Evolutionary conservation across 2,113 vertebrate species (phyloP).

Genomic region (Cololabis saira): DNA sequence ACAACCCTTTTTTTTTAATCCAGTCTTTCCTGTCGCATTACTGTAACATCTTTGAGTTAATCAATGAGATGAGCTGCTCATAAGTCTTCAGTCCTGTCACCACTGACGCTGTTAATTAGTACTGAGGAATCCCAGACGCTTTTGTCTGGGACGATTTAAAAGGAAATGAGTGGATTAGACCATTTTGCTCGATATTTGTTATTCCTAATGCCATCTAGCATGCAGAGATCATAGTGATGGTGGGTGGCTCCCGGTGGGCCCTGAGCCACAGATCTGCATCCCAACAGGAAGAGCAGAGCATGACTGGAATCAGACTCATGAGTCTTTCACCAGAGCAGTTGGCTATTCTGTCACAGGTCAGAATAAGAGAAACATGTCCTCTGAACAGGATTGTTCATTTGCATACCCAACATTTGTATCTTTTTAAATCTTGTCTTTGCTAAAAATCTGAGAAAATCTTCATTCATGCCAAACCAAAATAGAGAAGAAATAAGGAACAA

Average conservation of each 20-base stretch:
- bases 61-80: constrained; percentile 63
- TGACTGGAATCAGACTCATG: constrained; percentile 22
- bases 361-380: constrained; percentile 19
- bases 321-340: constrained; percentile 14
- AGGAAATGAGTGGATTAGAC: constrained; percentile 59
- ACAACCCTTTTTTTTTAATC: constrained; percentile 45
- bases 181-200: constrained; percentile 71
- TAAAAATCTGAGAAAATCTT: constrained; percentile 24
- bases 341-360: constrained; percentile 1
- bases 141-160: constrained; percentile 67
- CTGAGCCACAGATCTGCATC: constrained; percentile 45
- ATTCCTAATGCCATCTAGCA: constrained; percentile 59
- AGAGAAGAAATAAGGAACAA: not conserved
- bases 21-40: constrained; percentile 29
- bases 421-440: constrained; percentile 48
- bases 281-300: constrained; percentile 50
- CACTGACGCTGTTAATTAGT: constrained; percentile 70
- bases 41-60: constrained; percentile 56
- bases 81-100: constrained; percentile 66
- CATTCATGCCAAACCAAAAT: constrained; percentile 24
- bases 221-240: constrained; percentile 52
- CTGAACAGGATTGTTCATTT: constrained; percentile 52
- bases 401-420: constrained; percentile 50
- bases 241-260: constrained; percentile 55
- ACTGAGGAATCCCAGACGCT: constrained; percentile 56